phyloP scores from a whole-genome alignment of 2,113 vertebrate species.

The Saimiri boliviensis region DNA sequence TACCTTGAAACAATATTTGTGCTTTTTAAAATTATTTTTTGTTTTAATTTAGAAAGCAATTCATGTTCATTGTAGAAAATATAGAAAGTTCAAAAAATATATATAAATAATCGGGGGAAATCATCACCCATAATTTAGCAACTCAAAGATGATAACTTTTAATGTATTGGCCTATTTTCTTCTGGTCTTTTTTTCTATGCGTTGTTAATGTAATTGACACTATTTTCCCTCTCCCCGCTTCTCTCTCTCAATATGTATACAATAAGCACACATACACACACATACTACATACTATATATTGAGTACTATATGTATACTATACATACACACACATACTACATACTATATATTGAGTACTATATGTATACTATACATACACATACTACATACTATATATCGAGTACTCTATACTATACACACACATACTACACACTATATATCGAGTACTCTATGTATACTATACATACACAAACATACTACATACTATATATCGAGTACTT shows the following conservation, averaged over 20 bases:
- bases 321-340: background rate
- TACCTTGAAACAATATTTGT: constrained; percentile 22
- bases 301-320: background rate
- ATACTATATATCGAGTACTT: background rate
- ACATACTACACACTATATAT: background rate
- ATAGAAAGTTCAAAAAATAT: background rate
- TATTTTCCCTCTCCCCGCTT: background rate
- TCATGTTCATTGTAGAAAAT: constrained; percentile 30
- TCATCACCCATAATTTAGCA: constrained; percentile 39
- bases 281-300: background rate
- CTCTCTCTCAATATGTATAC: too few relatives aligned
- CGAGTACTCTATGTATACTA: too few relatives aligned
- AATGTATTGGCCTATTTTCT: constrained; percentile 35
- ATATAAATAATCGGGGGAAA: background rate
- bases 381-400: background rate
- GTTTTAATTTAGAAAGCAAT: constrained; percentile 44
- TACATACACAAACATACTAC: background rate
- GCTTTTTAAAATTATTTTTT: background rate
- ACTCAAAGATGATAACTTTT: constrained; percentile 7
- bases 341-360: background rate
- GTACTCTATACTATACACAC: background rate
- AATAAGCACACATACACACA: background rate
- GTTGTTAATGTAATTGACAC: constrained; percentile 16
- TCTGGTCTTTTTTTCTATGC: background rate
- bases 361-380: background rate